Percentiles rank a stretch among this genome's conserved stretches.
Evolutionary conservation across 2,113 vertebrate genomes (phyloP).

Genomic region (Egretta garzetta): DNA sequence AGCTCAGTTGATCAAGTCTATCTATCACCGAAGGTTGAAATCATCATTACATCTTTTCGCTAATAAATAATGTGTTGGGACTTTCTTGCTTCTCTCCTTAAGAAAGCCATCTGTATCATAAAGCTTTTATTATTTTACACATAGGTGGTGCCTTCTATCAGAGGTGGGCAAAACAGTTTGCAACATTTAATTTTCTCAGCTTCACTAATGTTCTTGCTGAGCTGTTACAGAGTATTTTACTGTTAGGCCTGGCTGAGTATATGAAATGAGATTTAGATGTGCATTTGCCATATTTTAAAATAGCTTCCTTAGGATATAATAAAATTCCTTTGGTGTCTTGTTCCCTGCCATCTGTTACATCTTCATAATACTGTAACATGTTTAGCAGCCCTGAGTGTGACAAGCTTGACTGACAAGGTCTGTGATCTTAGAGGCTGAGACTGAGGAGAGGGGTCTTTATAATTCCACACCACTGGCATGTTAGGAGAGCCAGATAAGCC

Average conservation of each 20-base stretch:
- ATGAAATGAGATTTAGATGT: not conserved
- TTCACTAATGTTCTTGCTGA: not conserved
- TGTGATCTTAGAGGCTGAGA: not conserved
- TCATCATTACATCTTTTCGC: not conserved
- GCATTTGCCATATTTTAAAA: not conserved
- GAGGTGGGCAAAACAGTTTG: not conserved
- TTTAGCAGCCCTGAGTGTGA: not conserved
- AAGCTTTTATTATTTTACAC: not conserved
- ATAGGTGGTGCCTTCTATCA: not conserved
- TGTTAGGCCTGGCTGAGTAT: not conserved
- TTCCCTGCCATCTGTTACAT: constrained; percentile 45
- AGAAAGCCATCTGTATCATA: not conserved
- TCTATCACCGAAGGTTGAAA: not conserved
- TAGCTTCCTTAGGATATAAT: not conserved
- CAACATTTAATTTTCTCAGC: not conserved
- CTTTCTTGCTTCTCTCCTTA: not conserved
- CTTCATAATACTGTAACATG: not conserved
- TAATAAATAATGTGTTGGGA: not conserved
- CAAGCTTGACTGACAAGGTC: constrained; percentile 35
- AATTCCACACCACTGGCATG: not conserved
- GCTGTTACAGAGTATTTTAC: not conserved
- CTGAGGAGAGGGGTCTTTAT: not conserved
- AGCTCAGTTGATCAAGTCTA: not conserved
- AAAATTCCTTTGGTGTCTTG: not conserved
- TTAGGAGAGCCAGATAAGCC: not conserved